These are phyloP conservation scores for Tragulus kanchil DNA, from an alignment of 2,113 vertebrate genomes.

Conservation along the genomic window DNA sequence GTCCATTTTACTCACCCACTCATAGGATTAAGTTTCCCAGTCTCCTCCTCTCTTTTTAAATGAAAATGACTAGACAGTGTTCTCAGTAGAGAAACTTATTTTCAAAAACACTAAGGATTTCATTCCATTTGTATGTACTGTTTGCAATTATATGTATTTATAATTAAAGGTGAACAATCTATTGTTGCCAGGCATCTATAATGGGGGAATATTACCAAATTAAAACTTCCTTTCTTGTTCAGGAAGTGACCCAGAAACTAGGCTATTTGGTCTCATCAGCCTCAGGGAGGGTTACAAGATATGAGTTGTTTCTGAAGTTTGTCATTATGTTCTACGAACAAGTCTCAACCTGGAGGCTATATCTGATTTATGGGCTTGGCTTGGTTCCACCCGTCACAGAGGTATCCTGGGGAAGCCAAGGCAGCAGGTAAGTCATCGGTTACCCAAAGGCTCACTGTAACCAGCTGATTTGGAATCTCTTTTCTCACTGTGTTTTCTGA, in stretches of 20 bases:
- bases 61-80: conserved; percentile 60
- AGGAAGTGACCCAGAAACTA: conserved; percentile 45
- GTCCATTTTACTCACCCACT: conserved; percentile 39
- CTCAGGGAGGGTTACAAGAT: conserved; percentile 17
- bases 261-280: background rate
- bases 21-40: conserved; percentile 3
- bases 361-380: conserved; percentile 34
- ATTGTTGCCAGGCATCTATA: background rate
- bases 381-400: background rate
- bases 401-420: background rate
- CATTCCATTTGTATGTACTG: background rate
- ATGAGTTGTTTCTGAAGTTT: conserved; percentile 43
- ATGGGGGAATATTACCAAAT: background rate
- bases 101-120: conserved; percentile 51
- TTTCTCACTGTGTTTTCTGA: background rate
- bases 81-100: conserved; percentile 54
- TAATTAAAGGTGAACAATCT: background rate
- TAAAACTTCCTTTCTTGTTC: background rate
- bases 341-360: background rate
- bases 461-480: background rate
- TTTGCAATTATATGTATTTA: background rate
- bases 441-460: background rate
- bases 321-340: conserved; percentile 53
- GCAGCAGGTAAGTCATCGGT: background rate
- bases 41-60: conserved; percentile 16